Conservation (phyloP, 2,888 invertebrate species). For the Agriopis marginaria region DNA sequence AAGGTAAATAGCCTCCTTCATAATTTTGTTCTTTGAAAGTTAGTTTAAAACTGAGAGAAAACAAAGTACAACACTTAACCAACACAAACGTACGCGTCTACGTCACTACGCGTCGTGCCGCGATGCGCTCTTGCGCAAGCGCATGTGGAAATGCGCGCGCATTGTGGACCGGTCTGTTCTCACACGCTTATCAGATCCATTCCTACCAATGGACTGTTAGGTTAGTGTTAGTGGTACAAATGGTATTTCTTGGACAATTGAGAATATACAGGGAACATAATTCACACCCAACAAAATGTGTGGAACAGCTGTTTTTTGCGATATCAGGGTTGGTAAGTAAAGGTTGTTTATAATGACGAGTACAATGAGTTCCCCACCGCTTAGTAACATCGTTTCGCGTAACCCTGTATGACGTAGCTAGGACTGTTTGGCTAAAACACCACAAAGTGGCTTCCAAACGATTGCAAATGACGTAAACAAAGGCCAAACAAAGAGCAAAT, state of each 20-base stretch:
- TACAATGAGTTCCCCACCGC: too few relatives aligned
- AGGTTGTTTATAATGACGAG: too few relatives aligned
- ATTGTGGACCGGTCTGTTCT: slow-evolving; percentile 35
- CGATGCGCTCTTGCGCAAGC: slow-evolving; percentile 31
- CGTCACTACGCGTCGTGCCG: slow-evolving; percentile 1
- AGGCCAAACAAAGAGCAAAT: too few relatives aligned
- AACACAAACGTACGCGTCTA: background rate
- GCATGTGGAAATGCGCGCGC: slow-evolving; percentile 35
- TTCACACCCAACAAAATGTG: too few relatives aligned
- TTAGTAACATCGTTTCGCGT: too few relatives aligned
- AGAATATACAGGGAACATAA: background rate
- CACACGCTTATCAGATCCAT: slow-evolving; percentile 46
- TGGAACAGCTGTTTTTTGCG: too few relatives aligned
- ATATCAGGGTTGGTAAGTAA: too few relatives aligned
- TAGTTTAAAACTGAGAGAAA: background rate
- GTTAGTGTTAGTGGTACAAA: slow-evolving; percentile 28
- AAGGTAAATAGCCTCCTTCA: too few relatives aligned
- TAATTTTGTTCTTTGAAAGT: background rate
- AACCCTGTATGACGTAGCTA: too few relatives aligned
- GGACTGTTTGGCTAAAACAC: too few relatives aligned
- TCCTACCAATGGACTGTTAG: slow-evolving; percentile 28
- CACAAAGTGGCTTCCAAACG: too few relatives aligned
- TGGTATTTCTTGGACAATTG: background rate
- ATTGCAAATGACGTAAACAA: too few relatives aligned
- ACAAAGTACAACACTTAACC: background rate